A percentile compares a stretch with the other conserved stretches of the same genome.
Evolutionary conservation across 2,888 invertebrate genomes (phyloP).

Genomic region (Tetropium fuscum): DNA sequence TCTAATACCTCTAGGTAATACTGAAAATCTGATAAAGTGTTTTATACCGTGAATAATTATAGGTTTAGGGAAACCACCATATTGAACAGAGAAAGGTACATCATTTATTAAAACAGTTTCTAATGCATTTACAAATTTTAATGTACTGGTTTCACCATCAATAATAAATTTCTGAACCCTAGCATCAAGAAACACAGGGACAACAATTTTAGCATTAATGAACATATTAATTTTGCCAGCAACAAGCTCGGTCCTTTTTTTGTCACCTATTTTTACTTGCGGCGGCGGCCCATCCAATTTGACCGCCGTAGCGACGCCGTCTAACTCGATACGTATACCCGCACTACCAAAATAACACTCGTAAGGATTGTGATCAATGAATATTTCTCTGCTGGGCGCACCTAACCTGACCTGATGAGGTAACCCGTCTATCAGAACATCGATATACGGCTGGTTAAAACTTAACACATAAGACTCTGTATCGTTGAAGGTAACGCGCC

Average conservation of each 20-base stretch:
- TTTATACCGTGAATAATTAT: conserved; percentile 80
- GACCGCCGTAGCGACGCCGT: conserved; percentile 81
- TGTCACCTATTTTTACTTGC: conserved; percentile 89
- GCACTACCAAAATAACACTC: conserved; percentile 95
- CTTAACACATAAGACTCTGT: conserved; percentile 75
- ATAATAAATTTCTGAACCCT: conserved; percentile 84
- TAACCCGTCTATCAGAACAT: conserved; percentile 79
- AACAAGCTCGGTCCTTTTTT: conserved; percentile 82
- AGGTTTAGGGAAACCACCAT: conserved; percentile 86
- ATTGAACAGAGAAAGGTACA: conserved; percentile 81
- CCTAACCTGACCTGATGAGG: conserved; percentile 87
- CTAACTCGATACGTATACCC: conserved; percentile 83
- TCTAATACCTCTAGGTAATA: conserved; percentile 78
- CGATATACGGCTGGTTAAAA: conserved; percentile 79
- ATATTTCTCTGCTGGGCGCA: conserved; percentile 91
- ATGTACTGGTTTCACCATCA: conserved; percentile 77
- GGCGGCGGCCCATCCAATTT: conserved; percentile 93
- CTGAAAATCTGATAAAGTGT: conserved; percentile 84
- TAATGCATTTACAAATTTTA: conserved; percentile 85
- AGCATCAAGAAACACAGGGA: conserved; percentile 86
- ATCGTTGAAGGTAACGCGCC: conserved; percentile 82
- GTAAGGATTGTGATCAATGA: conserved; percentile 89
- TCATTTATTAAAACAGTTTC: conserved; percentile 84
- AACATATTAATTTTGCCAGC: conserved; percentile 88
- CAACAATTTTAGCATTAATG: conserved; percentile 82